Evolutionary conservation across 2,797 vertebrate species (phyloP).

Genomic region (Mus spretus): DNA sequence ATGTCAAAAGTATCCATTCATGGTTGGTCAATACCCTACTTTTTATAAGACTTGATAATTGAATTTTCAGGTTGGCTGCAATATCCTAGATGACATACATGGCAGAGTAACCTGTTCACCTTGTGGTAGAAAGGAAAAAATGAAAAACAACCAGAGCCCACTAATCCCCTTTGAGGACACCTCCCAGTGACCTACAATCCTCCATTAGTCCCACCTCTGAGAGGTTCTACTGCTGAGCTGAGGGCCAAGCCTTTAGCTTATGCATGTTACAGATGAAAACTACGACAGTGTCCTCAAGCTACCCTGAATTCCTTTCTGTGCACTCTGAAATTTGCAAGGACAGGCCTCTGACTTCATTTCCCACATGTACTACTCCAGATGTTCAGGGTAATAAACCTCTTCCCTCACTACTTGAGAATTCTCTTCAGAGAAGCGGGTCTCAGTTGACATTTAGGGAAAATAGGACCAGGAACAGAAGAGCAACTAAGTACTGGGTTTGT

Average conservation of each 20-base stretch:
- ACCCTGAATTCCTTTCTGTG: not conserved
- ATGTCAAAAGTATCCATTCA: not conserved
- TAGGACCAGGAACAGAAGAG: not conserved
- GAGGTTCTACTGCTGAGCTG: not conserved
- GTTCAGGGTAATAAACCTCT: not conserved
- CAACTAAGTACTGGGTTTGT: not conserved
- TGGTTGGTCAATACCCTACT: not conserved
- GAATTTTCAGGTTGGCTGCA: not conserved
- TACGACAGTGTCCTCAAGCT: not conserved
- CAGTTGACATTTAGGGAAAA: not conserved
- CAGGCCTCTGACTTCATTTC: not conserved
- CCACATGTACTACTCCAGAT: not conserved
- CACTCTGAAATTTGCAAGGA: not conserved
- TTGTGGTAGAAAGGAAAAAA: not conserved
- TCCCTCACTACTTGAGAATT: not conserved
- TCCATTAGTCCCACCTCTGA: not conserved
- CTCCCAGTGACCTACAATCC: not conserved
- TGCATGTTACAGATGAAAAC: not conserved
- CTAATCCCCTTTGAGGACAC: not conserved
- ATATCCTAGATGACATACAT: not conserved
- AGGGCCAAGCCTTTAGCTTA: not conserved
- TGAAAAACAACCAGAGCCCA: not conserved
- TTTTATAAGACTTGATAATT: not conserved
- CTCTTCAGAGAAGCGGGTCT: not conserved
- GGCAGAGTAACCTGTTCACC: not conserved